phyloP scores from a whole-genome alignment of 1,140 invertebrate species.

The Oedothorax gibbosus region DNA sequence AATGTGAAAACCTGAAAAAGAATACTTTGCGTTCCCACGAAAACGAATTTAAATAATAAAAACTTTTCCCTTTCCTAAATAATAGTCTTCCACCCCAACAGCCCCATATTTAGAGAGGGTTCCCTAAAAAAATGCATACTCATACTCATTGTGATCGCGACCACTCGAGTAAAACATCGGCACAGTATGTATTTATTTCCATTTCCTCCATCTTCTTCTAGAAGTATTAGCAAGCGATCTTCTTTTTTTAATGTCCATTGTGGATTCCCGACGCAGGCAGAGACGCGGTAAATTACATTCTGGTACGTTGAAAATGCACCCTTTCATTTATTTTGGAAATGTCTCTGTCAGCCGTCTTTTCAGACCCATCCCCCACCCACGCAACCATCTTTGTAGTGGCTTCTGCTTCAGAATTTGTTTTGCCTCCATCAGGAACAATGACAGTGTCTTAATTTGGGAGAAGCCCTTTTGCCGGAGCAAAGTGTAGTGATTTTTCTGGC shows the following conservation, averaged over 20 bases:
- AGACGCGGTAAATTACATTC: conserved; percentile 45
- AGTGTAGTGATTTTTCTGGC: conserved; percentile 15
- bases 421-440: conserved; percentile 18
- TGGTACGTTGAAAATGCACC: conserved; percentile 14
- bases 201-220: neutral
- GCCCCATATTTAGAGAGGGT: too few species aligned
- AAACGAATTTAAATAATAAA: too few species aligned
- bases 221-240: conserved; percentile 12
- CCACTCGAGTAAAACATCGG: neutral
- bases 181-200: neutral
- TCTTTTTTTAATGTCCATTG: conserved; percentile 25
- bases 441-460: conserved; percentile 28
- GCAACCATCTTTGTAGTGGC: neutral
- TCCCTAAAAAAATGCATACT: neutral
- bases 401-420: conserved; percentile 16
- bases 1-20: too few species aligned
- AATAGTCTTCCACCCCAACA: too few species aligned
- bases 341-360: conserved; percentile 51
- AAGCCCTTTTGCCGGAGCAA: neutral
- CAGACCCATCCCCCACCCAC: neutral
- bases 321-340: conserved; percentile 53
- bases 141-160: conserved; percentile 1
- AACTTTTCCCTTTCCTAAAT: too few species aligned
- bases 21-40: too few species aligned
- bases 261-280: conserved; percentile 10